A percentile compares a stretch with the other conserved stretches of the same genome.
Conservation (phyloP, 2,888 invertebrate genomes). For the Spialia ferax region DNA sequence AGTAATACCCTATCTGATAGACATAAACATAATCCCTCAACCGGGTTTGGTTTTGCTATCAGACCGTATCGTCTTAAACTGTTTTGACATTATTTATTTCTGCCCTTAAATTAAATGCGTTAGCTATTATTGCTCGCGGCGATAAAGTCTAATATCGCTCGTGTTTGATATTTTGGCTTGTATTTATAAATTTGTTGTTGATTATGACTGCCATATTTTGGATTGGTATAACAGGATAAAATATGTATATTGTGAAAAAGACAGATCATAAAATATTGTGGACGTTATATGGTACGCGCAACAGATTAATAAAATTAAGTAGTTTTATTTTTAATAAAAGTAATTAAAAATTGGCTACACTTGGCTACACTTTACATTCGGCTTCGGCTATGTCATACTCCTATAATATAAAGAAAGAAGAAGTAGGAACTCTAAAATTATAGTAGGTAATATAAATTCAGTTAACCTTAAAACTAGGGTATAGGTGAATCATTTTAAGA, state of each 20-base stretch:
- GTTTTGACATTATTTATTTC: slow-evolving; percentile 43
- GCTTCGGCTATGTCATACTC: no score
- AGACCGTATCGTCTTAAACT: slow-evolving; percentile 60
- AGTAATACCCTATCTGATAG: slow-evolving; percentile 32
- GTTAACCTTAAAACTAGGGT: no score
- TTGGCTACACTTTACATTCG: no score
- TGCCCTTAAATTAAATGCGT: slow-evolving; percentile 11
- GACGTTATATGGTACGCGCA: not conserved
- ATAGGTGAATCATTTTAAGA: no score
- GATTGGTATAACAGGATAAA: not conserved
- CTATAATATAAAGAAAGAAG: no score
- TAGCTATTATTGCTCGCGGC: slow-evolving; percentile 26
- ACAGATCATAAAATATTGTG: not conserved
- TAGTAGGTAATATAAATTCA: no score
- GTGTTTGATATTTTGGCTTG: slow-evolving; percentile 9
- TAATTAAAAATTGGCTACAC: no score
- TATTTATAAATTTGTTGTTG: not conserved
- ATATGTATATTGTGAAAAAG: not conserved
- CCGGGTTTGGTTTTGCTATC: slow-evolving; percentile 57
- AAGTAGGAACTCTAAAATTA: no score
- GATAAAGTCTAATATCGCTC: slow-evolving; percentile 42
- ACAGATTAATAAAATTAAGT: no score
- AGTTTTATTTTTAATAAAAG: no score
- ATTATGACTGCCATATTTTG: not conserved
- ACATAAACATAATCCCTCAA: slow-evolving; percentile 42